phyloP scores from a whole-genome alignment of 2,113 vertebrate genomes.

The Halichoeres trimaculatus region DNA sequence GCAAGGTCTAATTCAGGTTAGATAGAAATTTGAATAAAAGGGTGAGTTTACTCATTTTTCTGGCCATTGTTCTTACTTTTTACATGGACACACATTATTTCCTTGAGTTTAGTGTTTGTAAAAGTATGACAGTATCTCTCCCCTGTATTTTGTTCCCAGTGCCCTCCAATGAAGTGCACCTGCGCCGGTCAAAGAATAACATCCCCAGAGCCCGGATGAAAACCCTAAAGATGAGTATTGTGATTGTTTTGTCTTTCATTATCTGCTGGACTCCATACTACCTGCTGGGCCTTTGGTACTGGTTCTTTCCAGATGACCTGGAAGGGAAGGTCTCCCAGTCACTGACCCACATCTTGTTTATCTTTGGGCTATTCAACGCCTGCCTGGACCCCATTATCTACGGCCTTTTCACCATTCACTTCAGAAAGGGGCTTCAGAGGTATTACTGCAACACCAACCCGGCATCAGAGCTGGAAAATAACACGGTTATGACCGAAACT shows the following conservation, averaged over 20 bases:
- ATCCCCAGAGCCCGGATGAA: slow-evolving; percentile 84
- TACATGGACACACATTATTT: too few relatives aligned
- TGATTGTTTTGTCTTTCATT: slow-evolving; percentile 84
- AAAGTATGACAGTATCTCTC: too few relatives aligned
- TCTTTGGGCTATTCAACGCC: slow-evolving; percentile 82
- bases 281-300: slow-evolving; percentile 85
- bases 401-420: slow-evolving; percentile 79
- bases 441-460: slow-evolving; percentile 52
- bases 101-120: too few relatives aligned
- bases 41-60: too few relatives aligned
- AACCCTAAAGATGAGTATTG: slow-evolving; percentile 84
- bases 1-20: too few relatives aligned
- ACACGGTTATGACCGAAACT: slow-evolving; percentile 79
- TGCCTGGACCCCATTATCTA: slow-evolving; percentile 83
- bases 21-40: too few relatives aligned
- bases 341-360: slow-evolving; percentile 84
- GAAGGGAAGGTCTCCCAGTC: slow-evolving; percentile 82
- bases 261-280: slow-evolving; percentile 82
- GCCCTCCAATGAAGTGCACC: slow-evolving; percentile 74
- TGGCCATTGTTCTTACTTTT: too few relatives aligned
- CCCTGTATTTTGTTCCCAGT: too few relatives aligned
- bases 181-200: slow-evolving; percentile 85
- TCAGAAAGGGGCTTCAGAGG: slow-evolving; percentile 70
- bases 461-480: slow-evolving; percentile 27
- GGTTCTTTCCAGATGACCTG: slow-evolving; percentile 82